Conservation (phyloP, 2,113 vertebrate species). For the Callocephalon fimbriatum region DNA sequence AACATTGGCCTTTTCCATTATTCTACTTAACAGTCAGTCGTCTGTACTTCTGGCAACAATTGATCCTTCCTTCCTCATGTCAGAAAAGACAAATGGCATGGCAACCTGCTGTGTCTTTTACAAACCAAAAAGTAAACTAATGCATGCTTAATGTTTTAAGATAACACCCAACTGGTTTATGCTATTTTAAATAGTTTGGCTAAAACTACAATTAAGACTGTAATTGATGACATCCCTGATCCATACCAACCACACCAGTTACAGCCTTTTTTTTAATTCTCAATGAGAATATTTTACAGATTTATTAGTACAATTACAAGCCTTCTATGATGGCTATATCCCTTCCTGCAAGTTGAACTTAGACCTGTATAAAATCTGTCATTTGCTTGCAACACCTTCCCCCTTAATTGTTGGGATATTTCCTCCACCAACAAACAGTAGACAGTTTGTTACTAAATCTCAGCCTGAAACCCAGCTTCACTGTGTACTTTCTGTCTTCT, state of each 20-base stretch:
- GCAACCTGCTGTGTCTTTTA: not conserved
- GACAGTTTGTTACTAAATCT: not conserved
- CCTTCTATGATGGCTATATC: not conserved
- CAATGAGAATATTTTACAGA: not conserved
- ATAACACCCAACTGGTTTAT: not conserved
- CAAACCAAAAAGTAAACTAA: not conserved
- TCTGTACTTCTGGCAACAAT: not conserved
- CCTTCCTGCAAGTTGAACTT: not conserved
- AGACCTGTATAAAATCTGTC: not conserved
- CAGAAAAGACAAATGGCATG: not conserved
- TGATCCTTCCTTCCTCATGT: not conserved
- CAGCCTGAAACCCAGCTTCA: not conserved
- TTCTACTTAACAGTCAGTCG: not conserved
- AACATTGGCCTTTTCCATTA: not conserved
- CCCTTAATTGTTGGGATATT: not conserved
- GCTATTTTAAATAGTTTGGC: not conserved
- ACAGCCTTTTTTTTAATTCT: not conserved
- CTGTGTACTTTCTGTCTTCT: not conserved
- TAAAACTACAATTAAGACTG: not conserved
- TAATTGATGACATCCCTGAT: not conserved
- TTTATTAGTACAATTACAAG: not conserved
- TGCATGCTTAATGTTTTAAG: not conserved
- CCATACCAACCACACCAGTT: fast-evolving
- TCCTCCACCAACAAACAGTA: not conserved
- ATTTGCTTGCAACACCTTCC: not conserved